These are phyloP conservation scores for Diploscapter pachys DNA, from an alignment of 1,140 invertebrate genomes.

Conservation along the genomic window DNA sequence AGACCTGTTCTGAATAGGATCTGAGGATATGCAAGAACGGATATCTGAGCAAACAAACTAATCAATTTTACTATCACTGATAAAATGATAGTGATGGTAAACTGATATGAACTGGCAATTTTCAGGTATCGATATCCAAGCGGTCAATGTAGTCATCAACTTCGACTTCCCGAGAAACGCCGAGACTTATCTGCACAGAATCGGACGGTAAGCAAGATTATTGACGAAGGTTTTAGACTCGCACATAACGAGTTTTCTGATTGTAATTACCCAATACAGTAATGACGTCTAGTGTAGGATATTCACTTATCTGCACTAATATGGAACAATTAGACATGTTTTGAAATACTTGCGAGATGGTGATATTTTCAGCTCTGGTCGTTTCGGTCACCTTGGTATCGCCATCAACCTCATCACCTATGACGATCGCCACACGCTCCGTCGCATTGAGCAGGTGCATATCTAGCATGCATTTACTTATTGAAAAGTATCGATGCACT, in stretches of 20 bases:
- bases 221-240: too few species aligned
- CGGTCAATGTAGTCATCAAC: slow-evolving; percentile 99
- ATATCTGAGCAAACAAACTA: too few species aligned
- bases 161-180: slow-evolving; percentile 99
- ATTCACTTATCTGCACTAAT: too few species aligned
- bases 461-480: too few species aligned
- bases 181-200: slow-evolving; percentile 98
- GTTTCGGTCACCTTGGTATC: slow-evolving; percentile 96
- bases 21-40: too few species aligned
- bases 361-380: slow-evolving; percentile 70
- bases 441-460: slow-evolving; percentile 77
- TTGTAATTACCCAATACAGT: too few species aligned
- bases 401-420: slow-evolving; percentile 99
- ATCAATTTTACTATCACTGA: too few species aligned
- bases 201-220: slow-evolving; percentile 70
- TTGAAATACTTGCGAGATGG: background rate
- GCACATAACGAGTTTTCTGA: too few species aligned
- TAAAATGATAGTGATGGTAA: too few species aligned
- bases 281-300: too few species aligned
- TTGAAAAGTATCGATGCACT: too few species aligned
- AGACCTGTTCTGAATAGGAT: too few species aligned
- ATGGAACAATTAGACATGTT: background rate
- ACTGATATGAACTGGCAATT: background rate
- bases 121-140: slow-evolving; percentile 88
- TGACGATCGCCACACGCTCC: slow-evolving; percentile 92